Percentiles rank a stretch among this genome's conserved stretches.
These are phyloP conservation scores for Callimorpha dominula DNA, from an alignment of 2,888 invertebrate genomes.

Conservation along the genomic window DNA sequence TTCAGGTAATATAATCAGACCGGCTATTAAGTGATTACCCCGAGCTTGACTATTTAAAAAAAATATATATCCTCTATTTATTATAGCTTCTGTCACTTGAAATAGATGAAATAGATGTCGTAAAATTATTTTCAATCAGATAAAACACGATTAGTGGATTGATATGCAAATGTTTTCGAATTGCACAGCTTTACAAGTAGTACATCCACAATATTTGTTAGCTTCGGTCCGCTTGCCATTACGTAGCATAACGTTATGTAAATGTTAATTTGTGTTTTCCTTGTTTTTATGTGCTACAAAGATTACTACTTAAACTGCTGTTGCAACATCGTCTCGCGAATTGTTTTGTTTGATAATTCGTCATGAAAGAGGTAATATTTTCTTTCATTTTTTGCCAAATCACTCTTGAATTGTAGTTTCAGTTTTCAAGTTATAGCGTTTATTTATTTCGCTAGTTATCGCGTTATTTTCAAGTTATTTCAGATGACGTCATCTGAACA, in stretches of 20 bases:
- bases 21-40: too few relatives aligned
- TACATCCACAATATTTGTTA: constrained; percentile 6
- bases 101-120: too few relatives aligned
- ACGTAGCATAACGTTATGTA: constrained; percentile 4
- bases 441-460: too few relatives aligned
- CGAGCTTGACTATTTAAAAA: too few relatives aligned
- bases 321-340: constrained; percentile 3
- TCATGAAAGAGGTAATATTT: neutral
- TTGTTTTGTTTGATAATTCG: constrained; percentile 1
- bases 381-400: neutral
- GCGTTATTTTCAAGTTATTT: too few relatives aligned
- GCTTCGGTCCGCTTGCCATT: constrained; percentile 16
- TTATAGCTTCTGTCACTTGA: too few relatives aligned
- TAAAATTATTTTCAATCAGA: neutral
- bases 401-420: too few relatives aligned
- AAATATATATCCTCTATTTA: too few relatives aligned
- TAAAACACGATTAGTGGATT: neutral
- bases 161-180: neutral
- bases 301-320: constrained; percentile 1
- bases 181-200: neutral
- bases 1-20: too few relatives aligned
- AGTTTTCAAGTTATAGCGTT: too few relatives aligned
- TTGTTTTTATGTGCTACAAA: constrained; percentile 4
- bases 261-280: constrained; percentile 8
- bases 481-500: too few relatives aligned